Evolutionary conservation across 2,113 vertebrate species (phyloP), one percentile per base, ranked within the genome.

Genomic region (Anseranas semipalmata): DNA sequence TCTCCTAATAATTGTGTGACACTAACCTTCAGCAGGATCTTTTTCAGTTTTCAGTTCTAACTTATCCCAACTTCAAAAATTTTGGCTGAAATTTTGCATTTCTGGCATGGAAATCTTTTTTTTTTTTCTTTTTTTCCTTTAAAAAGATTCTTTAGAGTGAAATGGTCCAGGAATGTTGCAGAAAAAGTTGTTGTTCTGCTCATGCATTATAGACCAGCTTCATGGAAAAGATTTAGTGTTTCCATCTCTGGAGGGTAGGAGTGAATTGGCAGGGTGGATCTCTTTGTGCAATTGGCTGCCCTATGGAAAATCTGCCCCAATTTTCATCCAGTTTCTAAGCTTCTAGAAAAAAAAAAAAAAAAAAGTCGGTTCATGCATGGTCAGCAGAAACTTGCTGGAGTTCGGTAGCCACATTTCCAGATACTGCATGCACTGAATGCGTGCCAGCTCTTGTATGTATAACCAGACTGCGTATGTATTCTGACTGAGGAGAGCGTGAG

Each of bases 11-110:
- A 75, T 83, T 74, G 56, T 43, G 37, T 86, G 59, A 46, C 78
- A 48, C 22, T 74, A 88, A 83, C 75, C 59, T 88, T 74, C 37
- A 74, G 37, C 32, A 80, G 59, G 74, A 73, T 70, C 27, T 92
- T 74, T 67, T 75, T 68, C 60, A 86, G 37, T 85, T 94, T 95
- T 93, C 56, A n/a, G 2, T 87, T 82, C 74, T 66, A 45, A n/a
- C 12, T 76, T 91, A 73, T 28, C 28, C 27, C 79, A 92, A 71
- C 25, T 85, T 83, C 72, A 85, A 90, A 87, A 80, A 80, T 71
- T 92, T 93, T 59, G 15, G 27, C 74, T 84, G 83, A 88, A 94
- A 88, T 93, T 77, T 80, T 91, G 21, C 21, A 70, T 85, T 87
- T 74, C 68, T 87, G 81, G 13, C 22, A 39, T 14, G 28, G 15